Percentiles rank a stretch among this genome's conserved stretches.
Conservation (phyloP, 2,797 vertebrate species). For the Eurystomus glaucurus region DNA sequence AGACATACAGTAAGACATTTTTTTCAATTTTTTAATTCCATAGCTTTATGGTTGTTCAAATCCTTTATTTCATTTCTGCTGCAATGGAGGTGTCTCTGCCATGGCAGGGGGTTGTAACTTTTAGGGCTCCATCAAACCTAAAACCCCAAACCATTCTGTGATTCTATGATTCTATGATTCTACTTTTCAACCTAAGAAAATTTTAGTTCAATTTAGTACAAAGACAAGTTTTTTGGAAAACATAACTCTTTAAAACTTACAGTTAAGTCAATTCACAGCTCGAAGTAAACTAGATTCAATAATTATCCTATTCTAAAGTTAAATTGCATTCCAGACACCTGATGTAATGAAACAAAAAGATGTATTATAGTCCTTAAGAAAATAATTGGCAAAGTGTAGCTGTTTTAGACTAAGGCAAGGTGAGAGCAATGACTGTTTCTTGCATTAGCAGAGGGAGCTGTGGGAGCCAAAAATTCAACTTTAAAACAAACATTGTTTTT, state of each 20-base stretch:
- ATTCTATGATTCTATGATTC: too few relatives aligned
- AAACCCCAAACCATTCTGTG: too few relatives aligned
- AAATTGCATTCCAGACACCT: constrained; percentile 63
- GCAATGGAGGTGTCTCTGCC: background rate
- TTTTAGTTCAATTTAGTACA: constrained; percentile 35
- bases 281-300: constrained; percentile 69
- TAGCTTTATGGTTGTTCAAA: constrained; percentile 20
- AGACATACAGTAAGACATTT: background rate
- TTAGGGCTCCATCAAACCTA: too few relatives aligned
- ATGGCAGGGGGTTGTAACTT: too few relatives aligned
- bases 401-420: background rate
- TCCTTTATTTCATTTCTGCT: constrained; percentile 37
- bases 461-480: background rate
- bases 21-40: constrained; percentile 31
- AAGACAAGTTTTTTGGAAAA: background rate
- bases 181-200: constrained; percentile 35
- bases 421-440: background rate
- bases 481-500: constrained; percentile 57
- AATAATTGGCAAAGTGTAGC: constrained; percentile 44
- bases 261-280: constrained; percentile 62
- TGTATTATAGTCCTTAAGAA: constrained; percentile 32
- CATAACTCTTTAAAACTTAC: background rate
- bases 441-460: background rate
- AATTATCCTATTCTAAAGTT: constrained; percentile 69
- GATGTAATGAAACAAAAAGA: constrained; percentile 61